Evolutionary conservation across 2,888 invertebrate genomes (phyloP), one percentile per base, ranked within the genome.

Genomic region (Thalpophila matura): DNA sequence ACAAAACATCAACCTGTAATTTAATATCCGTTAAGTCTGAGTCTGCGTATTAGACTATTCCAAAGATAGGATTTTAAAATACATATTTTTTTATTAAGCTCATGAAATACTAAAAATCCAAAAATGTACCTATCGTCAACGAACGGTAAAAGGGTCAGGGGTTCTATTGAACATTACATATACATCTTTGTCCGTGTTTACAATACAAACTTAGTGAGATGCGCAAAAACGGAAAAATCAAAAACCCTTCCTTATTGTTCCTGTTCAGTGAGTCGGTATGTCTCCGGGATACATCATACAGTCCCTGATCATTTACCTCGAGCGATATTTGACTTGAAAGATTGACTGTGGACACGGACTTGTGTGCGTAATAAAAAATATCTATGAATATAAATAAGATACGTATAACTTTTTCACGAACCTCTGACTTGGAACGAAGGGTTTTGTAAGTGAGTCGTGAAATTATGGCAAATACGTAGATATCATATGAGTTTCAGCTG

Each of bases 1-100:
- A 90, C 49, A 93, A 81, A 46, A 95, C 93, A 62, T 95, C 95
- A 1, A 94, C 95, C 95, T 95, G 66, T 37, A 83, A 86, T 22
- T 35, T 3, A 29, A 50, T 26, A 40, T 2, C 33, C 18, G 16
- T 16, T 12, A 16, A n/a, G 22, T 22, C 12, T 16, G 1, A n/a
- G 22, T 22, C 12, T 16, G 1, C 20, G 14, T 10, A 22, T 26
- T 12, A 43, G 4, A 37, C 22, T 37, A 40, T 24, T 12, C 4
- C 4, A 37, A 58, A 58, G 4, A 43, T 14, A 10, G 6, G 10
- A 43, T n/a, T 3, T 20, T 67, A 31, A 45, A 59, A 45, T 10
- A 57, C 27, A 40, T 46, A 56, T 35, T 33, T 18, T 33, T 31
- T 9, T 58, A 67, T 59, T 49, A 43, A 66, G 26, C 43, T 57